A percentile compares a stretch with the other conserved stretches of the same genome.
Conservation (phyloP, 2,113 vertebrate species). For the Lates calcarifer region DNA sequence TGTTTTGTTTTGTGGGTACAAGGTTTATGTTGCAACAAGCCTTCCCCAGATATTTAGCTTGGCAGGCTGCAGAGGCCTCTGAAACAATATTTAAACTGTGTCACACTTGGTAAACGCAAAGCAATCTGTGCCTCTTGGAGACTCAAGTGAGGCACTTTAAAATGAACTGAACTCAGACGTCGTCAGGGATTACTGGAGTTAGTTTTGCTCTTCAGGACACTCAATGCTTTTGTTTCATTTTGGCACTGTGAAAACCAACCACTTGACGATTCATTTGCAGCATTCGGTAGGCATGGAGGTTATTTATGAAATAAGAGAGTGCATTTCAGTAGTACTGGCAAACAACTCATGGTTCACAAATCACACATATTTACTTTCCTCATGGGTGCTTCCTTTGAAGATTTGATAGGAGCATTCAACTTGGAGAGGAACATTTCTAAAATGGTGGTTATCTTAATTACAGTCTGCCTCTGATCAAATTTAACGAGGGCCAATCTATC, state of each 20-base stretch:
- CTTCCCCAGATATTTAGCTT: constrained; percentile 52
- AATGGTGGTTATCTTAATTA: constrained; percentile 40
- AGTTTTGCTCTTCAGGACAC: constrained; percentile 45
- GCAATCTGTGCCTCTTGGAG: constrained; percentile 40
- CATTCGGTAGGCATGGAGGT: constrained; percentile 12
- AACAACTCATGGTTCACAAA: constrained; percentile 18
- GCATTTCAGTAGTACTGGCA: not conserved
- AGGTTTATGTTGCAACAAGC: constrained; percentile 44
- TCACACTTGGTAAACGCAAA: constrained; percentile 31
- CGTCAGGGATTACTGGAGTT: constrained; percentile 38
- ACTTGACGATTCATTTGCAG: constrained; percentile 43
- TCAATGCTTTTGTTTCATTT: constrained; percentile 46
- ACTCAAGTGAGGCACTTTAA: constrained; percentile 30
- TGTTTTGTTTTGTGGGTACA: constrained; percentile 51
- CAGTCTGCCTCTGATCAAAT: constrained; percentile 36
- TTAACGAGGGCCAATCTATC: constrained; percentile 18
- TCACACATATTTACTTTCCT: constrained; percentile 23
- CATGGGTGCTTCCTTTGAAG: constrained; percentile 26
- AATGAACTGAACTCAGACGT: constrained; percentile 42
- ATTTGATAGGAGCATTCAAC: constrained; percentile 23
- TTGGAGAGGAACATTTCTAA: constrained; percentile 5
- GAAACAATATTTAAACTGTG: constrained; percentile 58
- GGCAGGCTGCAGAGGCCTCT: constrained; percentile 46
- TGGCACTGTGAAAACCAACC: constrained; percentile 41
- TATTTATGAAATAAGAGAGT: constrained; percentile 22